phyloP scores from a whole-genome alignment of 2,797 vertebrate genomes.

The Coluber constrictor region DNA sequence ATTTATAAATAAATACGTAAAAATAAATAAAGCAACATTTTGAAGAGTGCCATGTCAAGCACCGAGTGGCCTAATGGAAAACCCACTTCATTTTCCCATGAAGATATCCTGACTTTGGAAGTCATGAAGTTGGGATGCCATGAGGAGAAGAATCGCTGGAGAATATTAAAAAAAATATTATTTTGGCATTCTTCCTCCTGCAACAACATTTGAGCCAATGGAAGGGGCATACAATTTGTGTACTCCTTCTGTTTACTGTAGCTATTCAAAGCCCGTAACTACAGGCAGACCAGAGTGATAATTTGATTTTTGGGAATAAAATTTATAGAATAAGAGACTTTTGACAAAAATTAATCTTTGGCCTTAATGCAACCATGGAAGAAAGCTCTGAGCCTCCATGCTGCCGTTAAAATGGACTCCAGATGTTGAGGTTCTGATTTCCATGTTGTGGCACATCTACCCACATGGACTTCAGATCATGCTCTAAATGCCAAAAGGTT shows the following conservation, averaged over 20 bases:
- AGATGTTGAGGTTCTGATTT: conserved; percentile 39
- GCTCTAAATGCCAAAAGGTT: conserved; percentile 44
- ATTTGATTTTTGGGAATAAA: conserved; percentile 33
- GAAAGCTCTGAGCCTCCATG: conserved; percentile 42
- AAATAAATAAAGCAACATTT: no score
- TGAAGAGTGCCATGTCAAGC: no score
- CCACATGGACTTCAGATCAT: conserved; percentile 26
- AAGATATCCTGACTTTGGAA: no score
- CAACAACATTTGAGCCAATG: conserved; percentile 14
- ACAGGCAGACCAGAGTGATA: conserved; percentile 51
- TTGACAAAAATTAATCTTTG: conserved; percentile 65
- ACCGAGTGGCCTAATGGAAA: no score
- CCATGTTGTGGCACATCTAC: conserved; percentile 33
- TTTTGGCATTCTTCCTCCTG: conserved; percentile 48
- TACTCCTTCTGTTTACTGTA: conserved; percentile 31
- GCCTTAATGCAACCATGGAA: conserved; percentile 47
- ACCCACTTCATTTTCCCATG: no score
- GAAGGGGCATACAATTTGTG: not conserved
- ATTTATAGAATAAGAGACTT: conserved; percentile 42
- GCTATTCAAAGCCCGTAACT: conserved; percentile 51
- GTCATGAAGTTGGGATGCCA: no score
- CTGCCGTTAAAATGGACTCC: conserved; percentile 38
- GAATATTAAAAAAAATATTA: not conserved
- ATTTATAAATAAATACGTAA: no score
- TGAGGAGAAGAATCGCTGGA: no score